These are phyloP conservation scores for Campoplex nolae DNA, from an alignment of 2,888 invertebrate genomes.

Conservation along the genomic window DNA sequence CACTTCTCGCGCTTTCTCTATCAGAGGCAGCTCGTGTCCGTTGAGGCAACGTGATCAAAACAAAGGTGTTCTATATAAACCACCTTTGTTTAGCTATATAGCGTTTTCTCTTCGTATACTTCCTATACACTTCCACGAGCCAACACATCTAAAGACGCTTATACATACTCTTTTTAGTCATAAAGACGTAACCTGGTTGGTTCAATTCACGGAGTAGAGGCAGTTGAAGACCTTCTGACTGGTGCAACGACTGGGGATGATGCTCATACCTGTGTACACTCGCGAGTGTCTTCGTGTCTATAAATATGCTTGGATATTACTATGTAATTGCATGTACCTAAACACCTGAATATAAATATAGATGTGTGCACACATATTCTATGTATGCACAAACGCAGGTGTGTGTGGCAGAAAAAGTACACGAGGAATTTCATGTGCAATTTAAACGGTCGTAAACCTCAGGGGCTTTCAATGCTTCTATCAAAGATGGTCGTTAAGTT, in stretches of 20 bases:
- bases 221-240: background rate
- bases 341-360: background rate
- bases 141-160: background rate
- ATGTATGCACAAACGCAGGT: background rate
- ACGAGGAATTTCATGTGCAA: background rate
- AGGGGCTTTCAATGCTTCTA: background rate
- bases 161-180: background rate
- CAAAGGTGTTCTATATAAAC: conserved; percentile 68
- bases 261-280: background rate
- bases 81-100: conserved; percentile 2
- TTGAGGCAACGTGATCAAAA: conserved; percentile 69
- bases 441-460: background rate
- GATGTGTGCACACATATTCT: background rate
- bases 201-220: background rate
- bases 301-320: background rate
- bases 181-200: background rate
- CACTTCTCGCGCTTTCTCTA: conserved; percentile 45
- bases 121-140: background rate
- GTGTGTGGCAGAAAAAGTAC: background rate
- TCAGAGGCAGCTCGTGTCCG: conserved; percentile 38
- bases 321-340: conserved; percentile 2
- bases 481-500: background rate
- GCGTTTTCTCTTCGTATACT: background rate
- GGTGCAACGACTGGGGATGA: background rate
- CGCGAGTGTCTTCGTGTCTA: background rate